Evolutionary conservation across 2,113 vertebrate genomes (phyloP), one percentile per base, ranked within the genome.

Genomic region (Columba janthina): DNA sequence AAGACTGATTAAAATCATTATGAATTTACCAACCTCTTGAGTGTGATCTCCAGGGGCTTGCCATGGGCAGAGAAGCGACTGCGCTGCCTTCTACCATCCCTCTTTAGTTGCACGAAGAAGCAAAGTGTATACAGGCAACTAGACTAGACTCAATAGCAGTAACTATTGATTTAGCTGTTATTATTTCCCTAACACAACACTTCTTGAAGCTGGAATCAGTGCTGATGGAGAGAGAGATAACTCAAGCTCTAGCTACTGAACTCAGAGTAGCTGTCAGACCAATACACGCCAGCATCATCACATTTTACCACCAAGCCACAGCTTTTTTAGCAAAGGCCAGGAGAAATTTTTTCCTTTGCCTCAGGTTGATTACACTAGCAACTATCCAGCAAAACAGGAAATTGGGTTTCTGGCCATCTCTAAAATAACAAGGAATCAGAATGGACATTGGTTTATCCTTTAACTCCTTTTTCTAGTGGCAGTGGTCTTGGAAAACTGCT

Each of bases 371-470:
- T 93, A 74, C 38, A 80, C 25, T 74, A 92, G 60, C 64, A 90
- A 77, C 75, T 86, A 18, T 38, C 32, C 67, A 90, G 70, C 51
- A 89, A 62, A 93, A 92, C 46, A 88, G 51, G 46, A 93, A 93
- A 93, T 1, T 28, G 1, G 9, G 22, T 58, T 86, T 93, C 83
- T 93, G 56, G 36, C 51, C 72, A 77, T 32, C 13, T 44, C 88
- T 83, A 60, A 54, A 50, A 40, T 29, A 48, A 12, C 12, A 44
- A 79, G 51, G 50, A 57, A 91, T 83, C 85, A 38, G 66, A 90
- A 16, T 0, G 85, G 32, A 71, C 25, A 1, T 16, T n/a, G 51
- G 44, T 78, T 75, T 75, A 83, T 72, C 32, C 24, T 85, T 76
- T 32, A 60, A 79, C 22, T 76, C 31, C 19, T 50, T 78, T 79